Evolutionary conservation across 2,888 invertebrate species (phyloP).

Genomic region (Penaeus monodon): DNA sequence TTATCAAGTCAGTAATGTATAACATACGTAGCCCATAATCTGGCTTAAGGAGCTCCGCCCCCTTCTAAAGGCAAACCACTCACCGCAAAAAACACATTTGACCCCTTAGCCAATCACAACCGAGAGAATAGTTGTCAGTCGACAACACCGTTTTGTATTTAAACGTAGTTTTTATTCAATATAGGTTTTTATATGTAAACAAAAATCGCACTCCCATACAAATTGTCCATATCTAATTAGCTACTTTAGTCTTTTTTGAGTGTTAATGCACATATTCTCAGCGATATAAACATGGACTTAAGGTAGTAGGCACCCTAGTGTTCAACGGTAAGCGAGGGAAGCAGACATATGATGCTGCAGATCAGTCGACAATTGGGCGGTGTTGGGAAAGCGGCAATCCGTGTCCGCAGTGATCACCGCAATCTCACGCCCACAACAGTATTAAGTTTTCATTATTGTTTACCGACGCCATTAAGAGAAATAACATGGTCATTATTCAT

Average conservation of each 20-base stretch:
- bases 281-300: background rate
- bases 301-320: background rate
- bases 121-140: background rate
- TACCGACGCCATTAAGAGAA: no score
- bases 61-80: conserved; percentile 19
- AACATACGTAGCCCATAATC: no score
- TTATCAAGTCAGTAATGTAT: no score
- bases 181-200: no score
- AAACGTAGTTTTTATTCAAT: no score
- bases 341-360: conserved; percentile 50
- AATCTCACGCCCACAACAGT: conserved; percentile 15
- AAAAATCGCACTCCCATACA: no score
- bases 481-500: no score
- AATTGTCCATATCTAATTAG: no score
- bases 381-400: conserved; percentile 30
- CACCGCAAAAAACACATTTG: background rate
- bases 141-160: no score
- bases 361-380: conserved; percentile 59
- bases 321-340: conserved; percentile 18
- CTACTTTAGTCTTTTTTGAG: no score
- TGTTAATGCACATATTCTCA: no score
- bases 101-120: conserved; percentile 24
- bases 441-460: background rate
- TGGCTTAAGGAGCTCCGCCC: background rate
- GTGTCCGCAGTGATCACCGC: conserved; percentile 33